Evolutionary conservation across 2,888 invertebrate genomes (phyloP).

Genomic region (Platycnemis pennipes): DNA sequence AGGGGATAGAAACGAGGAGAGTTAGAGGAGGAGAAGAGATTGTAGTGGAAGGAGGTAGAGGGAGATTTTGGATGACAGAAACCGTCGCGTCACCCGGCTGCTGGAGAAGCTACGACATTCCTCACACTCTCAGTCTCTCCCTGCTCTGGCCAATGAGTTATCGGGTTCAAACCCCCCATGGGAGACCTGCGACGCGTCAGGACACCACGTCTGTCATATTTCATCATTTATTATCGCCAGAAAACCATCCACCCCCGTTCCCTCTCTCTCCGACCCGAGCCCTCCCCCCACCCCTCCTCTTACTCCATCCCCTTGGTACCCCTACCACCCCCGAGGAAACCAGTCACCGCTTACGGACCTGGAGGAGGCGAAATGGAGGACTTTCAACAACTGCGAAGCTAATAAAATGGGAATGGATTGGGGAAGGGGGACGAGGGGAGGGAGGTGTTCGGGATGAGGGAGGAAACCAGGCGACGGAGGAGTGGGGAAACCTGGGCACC

Average conservation of each 20-base stretch:
- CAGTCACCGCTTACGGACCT: slow-evolving; percentile 18
- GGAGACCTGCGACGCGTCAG: slow-evolving; percentile 56
- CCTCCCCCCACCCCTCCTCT: too few relatives aligned
- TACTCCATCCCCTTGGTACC: too few relatives aligned
- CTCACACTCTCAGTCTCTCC: too few relatives aligned
- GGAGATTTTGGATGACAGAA: slow-evolving; percentile 42
- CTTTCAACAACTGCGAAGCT: slow-evolving; percentile 64
- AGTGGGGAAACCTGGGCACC: background rate
- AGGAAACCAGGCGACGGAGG: background rate
- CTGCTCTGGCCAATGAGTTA: slow-evolving; percentile 57
- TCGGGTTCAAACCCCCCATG: slow-evolving; percentile 55
- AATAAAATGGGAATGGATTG: slow-evolving; percentile 58
- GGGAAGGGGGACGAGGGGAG: background rate
- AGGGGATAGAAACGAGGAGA: background rate
- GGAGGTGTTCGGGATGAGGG: background rate
- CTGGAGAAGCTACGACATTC: background rate
- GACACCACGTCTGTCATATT: slow-evolving; percentile 59
- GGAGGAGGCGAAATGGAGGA: slow-evolving; percentile 50
- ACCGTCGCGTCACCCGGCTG: slow-evolving; percentile 38
- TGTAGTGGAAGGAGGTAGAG: background rate
- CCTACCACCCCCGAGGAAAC: background rate
- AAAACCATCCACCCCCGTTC: background rate
- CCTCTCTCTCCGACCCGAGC: background rate
- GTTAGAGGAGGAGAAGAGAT: background rate
- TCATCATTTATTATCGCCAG: slow-evolving; percentile 56